A percentile compares a stretch with the other conserved stretches of the same genome.
phyloP scores from a whole-genome alignment of 2,888 invertebrate species.

The Petrolisthes cinctipes region DNA sequence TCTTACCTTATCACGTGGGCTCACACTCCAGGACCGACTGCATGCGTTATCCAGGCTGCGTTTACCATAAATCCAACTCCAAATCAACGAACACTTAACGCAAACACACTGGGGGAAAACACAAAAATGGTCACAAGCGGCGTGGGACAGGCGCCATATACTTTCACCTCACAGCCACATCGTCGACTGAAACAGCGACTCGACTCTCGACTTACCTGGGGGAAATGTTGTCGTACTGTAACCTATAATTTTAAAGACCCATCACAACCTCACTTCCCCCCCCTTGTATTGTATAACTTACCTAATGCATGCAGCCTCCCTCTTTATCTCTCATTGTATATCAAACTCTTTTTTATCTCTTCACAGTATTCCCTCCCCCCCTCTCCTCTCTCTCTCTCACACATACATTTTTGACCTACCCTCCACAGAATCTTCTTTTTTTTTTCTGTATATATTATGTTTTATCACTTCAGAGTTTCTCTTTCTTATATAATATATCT shows the following conservation, averaged over 20 bases:
- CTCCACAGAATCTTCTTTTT: too few relatives aligned
- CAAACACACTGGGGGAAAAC: not conserved
- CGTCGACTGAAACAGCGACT: not conserved
- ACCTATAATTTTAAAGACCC: not conserved
- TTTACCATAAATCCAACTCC: constrained; percentile 2
- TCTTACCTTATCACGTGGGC: constrained; percentile 8
- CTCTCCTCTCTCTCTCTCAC: too few relatives aligned
- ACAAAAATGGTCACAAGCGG: not conserved
- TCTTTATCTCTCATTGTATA: too few relatives aligned
- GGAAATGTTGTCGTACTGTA: not conserved
- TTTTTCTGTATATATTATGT: too few relatives aligned
- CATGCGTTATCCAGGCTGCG: not conserved
- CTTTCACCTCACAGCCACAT: constrained; percentile 4
- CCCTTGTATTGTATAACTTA: not conserved
- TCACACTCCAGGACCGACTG: not conserved
- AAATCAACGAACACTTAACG: constrained; percentile 13
- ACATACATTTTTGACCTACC: too few relatives aligned
- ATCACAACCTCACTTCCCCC: not conserved
- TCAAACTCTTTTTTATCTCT: not conserved
- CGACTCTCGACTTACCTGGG: not conserved
- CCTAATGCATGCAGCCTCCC: not conserved
- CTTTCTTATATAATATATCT: too few relatives aligned
- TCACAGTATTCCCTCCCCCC: not conserved
- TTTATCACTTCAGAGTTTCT: too few relatives aligned
- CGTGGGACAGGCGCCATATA: not conserved